Base-by-base conservation (phyloP, 2,888 invertebrate genomes). In the Tuberolachnus salignus region DNA sequence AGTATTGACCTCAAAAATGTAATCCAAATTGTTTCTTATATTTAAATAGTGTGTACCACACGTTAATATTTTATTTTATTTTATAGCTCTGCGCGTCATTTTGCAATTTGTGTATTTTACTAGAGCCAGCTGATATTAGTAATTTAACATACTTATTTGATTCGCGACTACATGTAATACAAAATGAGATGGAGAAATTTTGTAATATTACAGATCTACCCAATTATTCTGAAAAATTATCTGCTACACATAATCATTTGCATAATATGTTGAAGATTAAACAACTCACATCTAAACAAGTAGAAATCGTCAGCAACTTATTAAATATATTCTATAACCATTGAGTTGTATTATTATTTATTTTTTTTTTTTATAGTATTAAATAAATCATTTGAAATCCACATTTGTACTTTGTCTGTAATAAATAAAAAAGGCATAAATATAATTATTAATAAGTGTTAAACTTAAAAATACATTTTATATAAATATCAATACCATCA, bases 91-190 rank as follows among this genome's bases (percentile, higher is more conserved):
- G 78, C 42, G 21, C n/a, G 11, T 34, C 61, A 3, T 78, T 78
- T 69, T 78, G 78, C 23, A 69, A 67, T 59, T 66, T 78, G 16
- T 78, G 78, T 42, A n/a, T 51, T n/a, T 59, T 78, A 21, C 42
- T 78, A 13, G 69, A 78, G 13, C 57, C 69, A 11, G 1, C 34
- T 9, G 78, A 78, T 6, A 61, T 78, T 4, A 42, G 69, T 59
- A 61, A 61, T 42, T 23, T 78, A 51, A 69, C 42, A 13, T 57
- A 61, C 9, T 59, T 78, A 42, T 78, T 78, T 59, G 67, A 78
- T 0, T 78, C 78, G 4, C 59, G 69, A 16, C 34, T 78, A 23
- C 51, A 69, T 34, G 14, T 61, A 16, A 49, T 69, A 1, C 67
- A 69, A n/a, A 59, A 59, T 21, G 78, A 69, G 21, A 69, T 78